Evolutionary conservation across 1,140 invertebrate genomes (phyloP), one percentile per base, ranked within the genome.

Genomic region (Drosophila baimaii): DNA sequence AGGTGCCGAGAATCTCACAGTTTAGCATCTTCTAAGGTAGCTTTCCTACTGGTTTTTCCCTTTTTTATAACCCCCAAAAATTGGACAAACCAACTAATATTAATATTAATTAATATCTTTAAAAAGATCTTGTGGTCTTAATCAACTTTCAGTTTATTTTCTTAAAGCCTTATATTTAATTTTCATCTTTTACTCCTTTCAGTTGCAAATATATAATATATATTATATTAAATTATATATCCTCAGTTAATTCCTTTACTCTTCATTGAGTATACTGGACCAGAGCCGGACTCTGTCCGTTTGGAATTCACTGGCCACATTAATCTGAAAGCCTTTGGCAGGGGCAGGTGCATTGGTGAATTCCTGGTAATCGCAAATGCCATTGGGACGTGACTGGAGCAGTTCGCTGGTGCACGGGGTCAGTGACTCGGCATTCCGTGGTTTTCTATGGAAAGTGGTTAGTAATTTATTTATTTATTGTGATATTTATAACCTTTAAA

Each of bases 281-380:
- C 90, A 91, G 5, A 91, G 43, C 6, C 76, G 54, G 8, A 75
- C 82, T 13, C 74, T 78, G 5, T 9, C 9, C 2, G 71, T 49
- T 17, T 56, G 78, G 39, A 80, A 91, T 12, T 49, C 51, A 39
- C 76, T 71, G 7, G 55, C 68, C 8, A 81, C 64, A 15, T 66
- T 51, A 8, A 77, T 35, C 27, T 62, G 29, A 13, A 79, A 73
- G 21, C 31, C 51, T 6, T 64, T 35, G 2, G 21, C n/a, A 25
- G 70, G 21, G 17, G 13, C 29, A 15, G 43, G 25, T 10, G 41
- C 54, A 65, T 91, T 91, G 27, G 29, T 35, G 62, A 91, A 90
- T 31, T 78, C 70, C 17, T 83, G 81, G 73, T 91, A 88, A 63
- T 91, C 90, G 57, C 90, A 91, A 55, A 91, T 81, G 3, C 75